Conservation (phyloP, 2,888 invertebrate genomes). For the Troides aeacus region DNA sequence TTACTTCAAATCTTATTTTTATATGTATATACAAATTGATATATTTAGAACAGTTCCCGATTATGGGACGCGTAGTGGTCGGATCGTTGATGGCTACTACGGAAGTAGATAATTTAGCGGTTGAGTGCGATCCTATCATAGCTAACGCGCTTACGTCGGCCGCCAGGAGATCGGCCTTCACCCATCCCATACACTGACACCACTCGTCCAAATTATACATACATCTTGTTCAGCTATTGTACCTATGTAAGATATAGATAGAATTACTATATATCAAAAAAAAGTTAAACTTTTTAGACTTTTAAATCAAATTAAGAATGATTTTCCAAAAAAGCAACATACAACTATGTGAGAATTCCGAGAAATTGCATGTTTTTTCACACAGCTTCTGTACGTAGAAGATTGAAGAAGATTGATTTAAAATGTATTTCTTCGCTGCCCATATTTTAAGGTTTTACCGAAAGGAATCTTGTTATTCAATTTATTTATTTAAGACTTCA, state of each 20-base stretch:
- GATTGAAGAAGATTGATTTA: background rate
- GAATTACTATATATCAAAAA: too few relatives aligned
- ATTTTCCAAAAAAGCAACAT: too few relatives aligned
- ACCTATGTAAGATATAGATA: too few relatives aligned
- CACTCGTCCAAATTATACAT: conserved; percentile 44
- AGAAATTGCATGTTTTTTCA: too few relatives aligned
- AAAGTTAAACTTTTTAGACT: too few relatives aligned
- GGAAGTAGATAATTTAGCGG: conserved; percentile 28
- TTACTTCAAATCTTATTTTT: too few relatives aligned
- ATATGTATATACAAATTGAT: too few relatives aligned
- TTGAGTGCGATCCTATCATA: conserved; percentile 23
- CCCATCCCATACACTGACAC: conserved; percentile 36
- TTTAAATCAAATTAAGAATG: too few relatives aligned
- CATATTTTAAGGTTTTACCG: background rate
- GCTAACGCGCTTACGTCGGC: conserved; percentile 22
- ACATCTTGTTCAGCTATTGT: conserved; percentile 27
- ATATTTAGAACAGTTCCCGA: too few relatives aligned
- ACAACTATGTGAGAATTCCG: too few relatives aligned
- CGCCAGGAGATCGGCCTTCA: conserved; percentile 35
- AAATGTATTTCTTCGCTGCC: background rate
- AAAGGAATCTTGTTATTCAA: conserved; percentile 1
- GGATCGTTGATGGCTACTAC: conserved; percentile 14
- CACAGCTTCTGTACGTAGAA: too few relatives aligned
- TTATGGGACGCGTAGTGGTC: background rate
- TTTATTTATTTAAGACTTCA: conserved; percentile 29